A percentile compares a stretch with the other conserved stretches of the same genome.
These are phyloP conservation scores for Salarias fasciatus DNA, from an alignment of 2,797 vertebrate genomes.

Conservation along the genomic window DNA sequence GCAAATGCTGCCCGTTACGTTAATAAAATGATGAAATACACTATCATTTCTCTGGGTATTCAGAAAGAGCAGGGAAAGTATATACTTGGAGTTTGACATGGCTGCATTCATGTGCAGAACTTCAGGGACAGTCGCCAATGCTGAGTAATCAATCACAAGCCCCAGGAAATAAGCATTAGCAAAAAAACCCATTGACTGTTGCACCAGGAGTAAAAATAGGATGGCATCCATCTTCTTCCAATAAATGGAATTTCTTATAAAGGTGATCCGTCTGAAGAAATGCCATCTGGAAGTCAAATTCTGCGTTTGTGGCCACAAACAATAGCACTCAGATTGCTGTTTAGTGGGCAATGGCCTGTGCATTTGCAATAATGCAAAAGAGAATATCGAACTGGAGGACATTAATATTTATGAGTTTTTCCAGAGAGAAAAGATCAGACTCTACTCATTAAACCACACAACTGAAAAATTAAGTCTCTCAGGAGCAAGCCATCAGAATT, in stretches of 20 bases:
- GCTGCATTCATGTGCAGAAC: constrained; percentile 33
- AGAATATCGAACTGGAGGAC: constrained; percentile 49
- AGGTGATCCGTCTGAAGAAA: constrained; percentile 48
- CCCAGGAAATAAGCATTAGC: constrained; percentile 26
- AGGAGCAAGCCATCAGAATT: constrained; percentile 43
- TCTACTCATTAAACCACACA: constrained; percentile 56
- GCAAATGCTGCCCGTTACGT: constrained; percentile 15
- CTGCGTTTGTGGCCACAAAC: constrained; percentile 34
- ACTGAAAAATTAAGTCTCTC: constrained; percentile 59
- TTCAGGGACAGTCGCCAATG: constrained; percentile 25
- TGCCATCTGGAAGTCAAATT: constrained; percentile 59
- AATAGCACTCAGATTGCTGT: constrained; percentile 43
- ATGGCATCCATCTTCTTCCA: constrained; percentile 55
- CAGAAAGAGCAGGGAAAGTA: constrained; percentile 14
- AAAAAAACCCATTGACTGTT: constrained; percentile 53
- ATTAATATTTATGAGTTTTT: constrained; percentile 67
- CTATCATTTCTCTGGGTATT: constrained; percentile 29
- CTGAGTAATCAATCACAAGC: constrained; percentile 55
- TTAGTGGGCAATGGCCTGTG: constrained; percentile 46
- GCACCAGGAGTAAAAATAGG: constrained; percentile 49
- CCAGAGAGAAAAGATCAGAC: constrained; percentile 41
- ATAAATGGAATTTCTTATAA: constrained; percentile 67
- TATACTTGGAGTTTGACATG: constrained; percentile 15
- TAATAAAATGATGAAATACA: constrained; percentile 17
- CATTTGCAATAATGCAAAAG: constrained; percentile 45